Conservation (phyloP, 1,140 invertebrate genomes). For the Cotesia typhae region DNA sequence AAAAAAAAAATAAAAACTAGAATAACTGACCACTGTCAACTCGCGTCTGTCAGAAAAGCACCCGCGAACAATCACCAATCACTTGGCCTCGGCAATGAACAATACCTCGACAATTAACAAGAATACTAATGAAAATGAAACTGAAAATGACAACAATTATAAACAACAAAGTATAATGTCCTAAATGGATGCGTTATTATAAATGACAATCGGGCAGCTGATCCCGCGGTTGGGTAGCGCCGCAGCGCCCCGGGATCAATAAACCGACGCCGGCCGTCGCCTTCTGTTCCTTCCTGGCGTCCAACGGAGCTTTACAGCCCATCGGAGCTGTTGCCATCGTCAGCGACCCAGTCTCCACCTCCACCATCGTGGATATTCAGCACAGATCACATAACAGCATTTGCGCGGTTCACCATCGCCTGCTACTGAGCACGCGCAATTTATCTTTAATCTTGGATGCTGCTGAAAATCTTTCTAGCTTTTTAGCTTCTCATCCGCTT, state of each 20-base stretch:
- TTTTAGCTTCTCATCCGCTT: no score
- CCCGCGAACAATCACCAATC: no score
- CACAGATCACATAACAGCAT: neutral
- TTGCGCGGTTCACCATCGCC: neutral
- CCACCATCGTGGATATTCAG: neutral
- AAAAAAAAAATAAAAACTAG: no score
- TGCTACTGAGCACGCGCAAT: conserved; percentile 30
- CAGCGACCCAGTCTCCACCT: conserved; percentile 44
- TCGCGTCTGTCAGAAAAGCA: no score
- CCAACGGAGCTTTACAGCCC: conserved; percentile 42
- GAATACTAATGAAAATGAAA: no score
- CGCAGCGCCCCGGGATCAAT: conserved; percentile 65
- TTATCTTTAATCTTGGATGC: no score
- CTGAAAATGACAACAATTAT: no score
- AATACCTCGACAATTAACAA: no score
- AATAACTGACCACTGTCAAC: no score
- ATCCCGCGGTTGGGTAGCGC: conserved; percentile 63
- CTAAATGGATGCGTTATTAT: conserved; percentile 8
- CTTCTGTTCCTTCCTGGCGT: conserved; percentile 56
- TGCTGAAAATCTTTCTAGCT: no score
- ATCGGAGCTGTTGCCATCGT: conserved; percentile 45
- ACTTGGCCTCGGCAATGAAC: no score
- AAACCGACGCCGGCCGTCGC: conserved; percentile 63
- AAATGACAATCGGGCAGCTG: conserved; percentile 47
- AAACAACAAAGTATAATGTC: neutral